Evolutionary conservation across 2,797 vertebrate genomes (phyloP).

Genomic region (Dryobates pubescens): DNA sequence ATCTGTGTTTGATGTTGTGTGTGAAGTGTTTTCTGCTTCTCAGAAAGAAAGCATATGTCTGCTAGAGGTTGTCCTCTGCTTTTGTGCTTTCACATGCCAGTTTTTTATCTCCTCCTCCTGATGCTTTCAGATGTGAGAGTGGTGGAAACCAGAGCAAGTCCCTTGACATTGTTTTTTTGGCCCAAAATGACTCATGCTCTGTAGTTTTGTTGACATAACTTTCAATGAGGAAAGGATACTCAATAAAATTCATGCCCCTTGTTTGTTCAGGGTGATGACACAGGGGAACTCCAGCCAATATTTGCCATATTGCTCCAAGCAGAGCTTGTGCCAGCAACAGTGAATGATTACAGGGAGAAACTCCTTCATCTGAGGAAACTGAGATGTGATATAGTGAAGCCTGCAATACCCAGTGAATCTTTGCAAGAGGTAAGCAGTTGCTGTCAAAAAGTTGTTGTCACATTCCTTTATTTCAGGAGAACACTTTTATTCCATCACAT

Average conservation of each 20-base stretch:
- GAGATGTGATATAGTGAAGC: conserved; percentile 88
- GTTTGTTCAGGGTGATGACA: conserved; percentile 79
- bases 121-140: neutral
- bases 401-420: conserved; percentile 77
- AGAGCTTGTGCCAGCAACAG: conserved; percentile 91
- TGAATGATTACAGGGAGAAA: conserved; percentile 95
- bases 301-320: conserved; percentile 90
- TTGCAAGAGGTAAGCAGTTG: conserved; percentile 86
- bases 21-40: neutral
- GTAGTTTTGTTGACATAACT: neutral
- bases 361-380: conserved; percentile 92
- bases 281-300: conserved; percentile 79
- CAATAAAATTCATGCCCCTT: neutral
- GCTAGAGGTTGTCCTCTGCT: neutral
- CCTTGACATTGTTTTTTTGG: neutral
- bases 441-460: neutral
- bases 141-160: neutral
- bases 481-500: neutral
- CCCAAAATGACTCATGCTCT: neutral
- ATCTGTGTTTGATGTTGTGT: neutral
- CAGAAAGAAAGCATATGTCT: neutral
- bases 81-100: neutral
- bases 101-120: neutral
- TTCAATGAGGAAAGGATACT: neutral
- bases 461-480: neutral